Conservation (phyloP, 1,140 invertebrate genomes). For the Schlechtendalia chinensis region DNA sequence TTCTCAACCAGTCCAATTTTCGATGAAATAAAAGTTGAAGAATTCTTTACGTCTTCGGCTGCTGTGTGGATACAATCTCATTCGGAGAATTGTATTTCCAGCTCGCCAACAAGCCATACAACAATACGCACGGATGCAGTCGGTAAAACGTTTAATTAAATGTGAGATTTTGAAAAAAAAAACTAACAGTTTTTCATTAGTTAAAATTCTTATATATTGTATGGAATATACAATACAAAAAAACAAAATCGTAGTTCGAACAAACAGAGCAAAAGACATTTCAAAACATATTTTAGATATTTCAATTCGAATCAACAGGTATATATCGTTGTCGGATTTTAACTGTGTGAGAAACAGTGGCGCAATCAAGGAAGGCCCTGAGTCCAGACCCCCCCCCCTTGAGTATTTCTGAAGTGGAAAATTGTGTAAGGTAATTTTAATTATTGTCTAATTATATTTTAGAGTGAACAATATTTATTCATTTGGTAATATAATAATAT, state of each 20-base stretch:
- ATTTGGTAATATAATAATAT: not conserved
- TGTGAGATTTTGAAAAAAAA: not conserved
- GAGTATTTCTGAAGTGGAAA: too few relatives aligned
- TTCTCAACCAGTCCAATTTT: too few relatives aligned
- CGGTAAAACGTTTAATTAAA: not conserved
- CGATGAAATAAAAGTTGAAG: slow-evolving; percentile 2
- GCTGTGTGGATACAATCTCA: not conserved
- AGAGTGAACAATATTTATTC: not conserved
- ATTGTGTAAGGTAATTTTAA: too few relatives aligned
- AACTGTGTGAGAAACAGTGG: too few relatives aligned
- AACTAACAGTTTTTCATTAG: not conserved
- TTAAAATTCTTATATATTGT: not conserved
- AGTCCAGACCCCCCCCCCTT: too few relatives aligned
- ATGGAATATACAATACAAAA: too few relatives aligned
- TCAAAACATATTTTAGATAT: too few relatives aligned
- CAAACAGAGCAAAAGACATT: too few relatives aligned
- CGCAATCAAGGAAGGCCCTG: too few relatives aligned
- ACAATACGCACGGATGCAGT: not conserved
- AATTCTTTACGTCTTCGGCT: not conserved
- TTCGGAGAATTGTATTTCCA: not conserved
- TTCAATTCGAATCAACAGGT: not conserved
- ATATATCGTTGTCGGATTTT: not conserved
- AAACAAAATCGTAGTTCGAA: too few relatives aligned
- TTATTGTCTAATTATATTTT: too few relatives aligned
- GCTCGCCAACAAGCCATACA: not conserved